A percentile compares a stretch with the other conserved stretches of the same genome.
Evolutionary conservation across 2,888 invertebrate genomes (phyloP).

Genomic region (Quadroppia sp.): DNA sequence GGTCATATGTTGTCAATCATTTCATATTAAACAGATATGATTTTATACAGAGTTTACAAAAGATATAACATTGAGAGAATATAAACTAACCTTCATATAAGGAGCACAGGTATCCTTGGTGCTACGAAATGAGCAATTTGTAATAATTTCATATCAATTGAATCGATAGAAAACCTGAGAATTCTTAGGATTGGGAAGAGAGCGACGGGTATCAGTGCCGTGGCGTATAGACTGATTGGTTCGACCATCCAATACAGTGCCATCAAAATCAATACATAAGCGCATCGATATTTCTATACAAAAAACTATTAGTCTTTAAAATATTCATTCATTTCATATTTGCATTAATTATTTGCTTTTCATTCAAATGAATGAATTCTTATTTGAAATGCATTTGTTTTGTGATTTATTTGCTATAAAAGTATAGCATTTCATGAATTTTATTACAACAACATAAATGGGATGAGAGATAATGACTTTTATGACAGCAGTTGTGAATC

Average conservation of each 20-base stretch:
- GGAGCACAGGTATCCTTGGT: constrained; percentile 44
- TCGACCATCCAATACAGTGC: constrained; percentile 49
- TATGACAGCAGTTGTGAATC: too few species aligned
- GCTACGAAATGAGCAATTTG: constrained; percentile 37
- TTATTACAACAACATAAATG: too few species aligned
- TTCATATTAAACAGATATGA: too few species aligned
- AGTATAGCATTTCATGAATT: too few species aligned
- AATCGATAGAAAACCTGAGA: constrained; percentile 11
- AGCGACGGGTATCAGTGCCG: constrained; percentile 54
- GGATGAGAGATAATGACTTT: too few species aligned
- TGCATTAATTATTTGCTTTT: background rate
- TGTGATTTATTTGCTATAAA: too few species aligned
- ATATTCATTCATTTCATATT: background rate
- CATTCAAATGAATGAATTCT: background rate
- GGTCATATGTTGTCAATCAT: too few species aligned
- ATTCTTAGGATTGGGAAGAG: constrained; percentile 50
- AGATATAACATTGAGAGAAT: too few species aligned
- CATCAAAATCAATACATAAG: constrained; percentile 49
- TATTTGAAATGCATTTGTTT: too few species aligned
- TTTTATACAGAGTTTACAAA: too few species aligned
- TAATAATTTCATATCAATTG: background rate
- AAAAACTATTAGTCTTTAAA: background rate
- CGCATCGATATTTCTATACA: constrained; percentile 50
- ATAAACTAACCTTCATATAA: constrained; percentile 46
- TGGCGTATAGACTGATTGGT: constrained; percentile 47